A percentile compares a stretch with the other conserved stretches of the same genome.
Conservation (phyloP, 2,113 vertebrate species). For the Oceanites oceanicus region DNA sequence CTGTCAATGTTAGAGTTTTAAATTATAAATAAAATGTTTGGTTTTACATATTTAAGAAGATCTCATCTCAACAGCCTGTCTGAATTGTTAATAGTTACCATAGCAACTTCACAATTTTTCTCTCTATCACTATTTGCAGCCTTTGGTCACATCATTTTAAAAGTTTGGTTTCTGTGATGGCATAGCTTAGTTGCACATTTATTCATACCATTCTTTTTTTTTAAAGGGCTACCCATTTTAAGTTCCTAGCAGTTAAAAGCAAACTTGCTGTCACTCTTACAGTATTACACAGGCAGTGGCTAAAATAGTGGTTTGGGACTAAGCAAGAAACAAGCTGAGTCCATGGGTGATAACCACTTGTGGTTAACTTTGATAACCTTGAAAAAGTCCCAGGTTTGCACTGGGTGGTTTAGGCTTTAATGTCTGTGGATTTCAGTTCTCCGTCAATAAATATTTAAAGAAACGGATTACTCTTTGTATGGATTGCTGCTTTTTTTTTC, state of each 20-base stretch:
- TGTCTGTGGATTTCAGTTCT: background rate
- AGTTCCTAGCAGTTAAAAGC: background rate
- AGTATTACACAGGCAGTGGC: background rate
- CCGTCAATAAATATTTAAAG: background rate
- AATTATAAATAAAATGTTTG: conserved; percentile 61
- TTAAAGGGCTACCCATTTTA: conserved; percentile 19
- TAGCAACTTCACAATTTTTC: conserved; percentile 50
- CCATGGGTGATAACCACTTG: background rate
- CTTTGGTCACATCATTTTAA: conserved; percentile 42
- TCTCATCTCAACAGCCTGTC: conserved; percentile 54
- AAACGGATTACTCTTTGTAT: background rate
- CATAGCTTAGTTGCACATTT: conserved; percentile 26
- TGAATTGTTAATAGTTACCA: conserved; percentile 57
- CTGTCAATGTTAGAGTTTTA: background rate
- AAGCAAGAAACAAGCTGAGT: background rate
- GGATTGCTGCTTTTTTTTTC: background rate
- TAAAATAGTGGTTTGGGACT: background rate
- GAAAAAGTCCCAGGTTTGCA: background rate
- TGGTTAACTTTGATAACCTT: background rate
- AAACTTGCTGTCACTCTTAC: background rate
- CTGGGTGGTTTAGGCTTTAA: background rate
- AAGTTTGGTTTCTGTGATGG: conserved; percentile 31
- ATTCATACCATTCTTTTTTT: conserved; percentile 2
- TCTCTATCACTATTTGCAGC: conserved; percentile 45
- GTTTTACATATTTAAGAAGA: conserved; percentile 52